Conservation (phyloP, 2,797 vertebrate genomes). For the Pseudochirops cupreus region DNA sequence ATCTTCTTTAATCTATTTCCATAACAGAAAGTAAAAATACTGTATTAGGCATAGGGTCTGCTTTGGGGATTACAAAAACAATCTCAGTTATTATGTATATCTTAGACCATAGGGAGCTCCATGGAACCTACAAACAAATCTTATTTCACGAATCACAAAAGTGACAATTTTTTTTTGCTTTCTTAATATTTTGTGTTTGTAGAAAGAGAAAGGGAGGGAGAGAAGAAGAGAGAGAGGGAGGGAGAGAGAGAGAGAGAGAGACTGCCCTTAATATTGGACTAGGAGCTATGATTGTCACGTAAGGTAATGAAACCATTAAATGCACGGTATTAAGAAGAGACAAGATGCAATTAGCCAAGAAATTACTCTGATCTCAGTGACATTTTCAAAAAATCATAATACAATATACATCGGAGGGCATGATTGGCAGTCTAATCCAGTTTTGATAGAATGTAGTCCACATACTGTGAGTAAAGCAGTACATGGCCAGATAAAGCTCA, state of each 20-base stretch:
- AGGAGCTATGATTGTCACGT: slow-evolving; percentile 91
- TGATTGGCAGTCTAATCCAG: slow-evolving; percentile 99
- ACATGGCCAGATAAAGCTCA: slow-evolving; percentile 97
- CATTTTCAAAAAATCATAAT: slow-evolving; percentile 99
- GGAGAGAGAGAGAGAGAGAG: slow-evolving; percentile 49
- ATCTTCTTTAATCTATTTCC: slow-evolving; percentile 90
- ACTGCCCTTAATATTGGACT: slow-evolving; percentile 84
- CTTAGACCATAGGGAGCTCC: slow-evolving; percentile 83
- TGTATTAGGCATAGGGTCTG: slow-evolving; percentile 85
- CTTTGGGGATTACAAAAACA: slow-evolving; percentile 90
- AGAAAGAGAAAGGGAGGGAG: slow-evolving; percentile 24
- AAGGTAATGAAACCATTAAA: slow-evolving; percentile 99
- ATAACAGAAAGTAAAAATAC: slow-evolving; percentile 84
- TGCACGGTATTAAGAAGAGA: slow-evolving; percentile 97
- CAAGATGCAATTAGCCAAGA: slow-evolving; percentile 99
- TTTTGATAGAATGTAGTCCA: slow-evolving; percentile 97
- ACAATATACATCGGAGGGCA: slow-evolving; percentile 93
- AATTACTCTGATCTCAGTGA: slow-evolving; percentile 99
- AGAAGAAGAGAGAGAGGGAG: not conserved
- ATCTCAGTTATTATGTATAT: slow-evolving; percentile 86
- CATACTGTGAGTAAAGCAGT: slow-evolving; percentile 93
- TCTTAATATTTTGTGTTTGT: slow-evolving; percentile 78
- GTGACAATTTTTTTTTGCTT: slow-evolving; percentile 79
- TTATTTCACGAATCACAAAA: slow-evolving; percentile 84
- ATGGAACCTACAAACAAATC: slow-evolving; percentile 77